These are phyloP conservation scores for Drosophila erecta DNA, from an alignment of 1,140 invertebrate genomes.

Conservation along the genomic window DNA sequence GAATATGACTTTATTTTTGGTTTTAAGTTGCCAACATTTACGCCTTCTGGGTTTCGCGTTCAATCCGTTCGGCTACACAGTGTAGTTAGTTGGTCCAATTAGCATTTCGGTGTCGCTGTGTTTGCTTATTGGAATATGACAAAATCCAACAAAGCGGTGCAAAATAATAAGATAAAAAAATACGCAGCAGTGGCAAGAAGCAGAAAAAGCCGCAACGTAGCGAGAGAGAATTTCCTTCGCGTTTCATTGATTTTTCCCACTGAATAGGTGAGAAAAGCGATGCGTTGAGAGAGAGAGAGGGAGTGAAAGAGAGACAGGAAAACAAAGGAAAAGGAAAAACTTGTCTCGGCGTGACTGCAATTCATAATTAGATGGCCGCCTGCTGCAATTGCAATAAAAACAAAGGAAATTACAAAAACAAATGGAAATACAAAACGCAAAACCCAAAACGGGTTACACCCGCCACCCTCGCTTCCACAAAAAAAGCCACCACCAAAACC, in stretches of 20 bases:
- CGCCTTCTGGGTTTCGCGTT: background rate
- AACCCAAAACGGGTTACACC: slow-evolving; percentile 22
- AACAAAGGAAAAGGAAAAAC: slow-evolving; percentile 47
- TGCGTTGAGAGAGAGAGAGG: background rate
- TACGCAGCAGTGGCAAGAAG: slow-evolving; percentile 64
- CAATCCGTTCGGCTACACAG: slow-evolving; percentile 17
- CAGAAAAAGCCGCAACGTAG: slow-evolving; percentile 75
- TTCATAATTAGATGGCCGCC: slow-evolving; percentile 52
- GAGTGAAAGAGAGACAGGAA: slow-evolving; percentile 6
- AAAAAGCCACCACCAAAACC: slow-evolving; percentile 39
- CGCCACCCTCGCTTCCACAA: background rate
- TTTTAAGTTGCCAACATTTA: slow-evolving; percentile 4
- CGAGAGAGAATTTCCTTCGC: slow-evolving; percentile 32
- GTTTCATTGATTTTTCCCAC: slow-evolving; percentile 48
- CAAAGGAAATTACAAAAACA: slow-evolving; percentile 7
- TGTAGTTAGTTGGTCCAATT: slow-evolving; percentile 62
- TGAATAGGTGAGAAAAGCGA: slow-evolving; percentile 9
- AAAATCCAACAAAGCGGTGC: slow-evolving; percentile 63
- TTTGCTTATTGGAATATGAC: slow-evolving; percentile 54
- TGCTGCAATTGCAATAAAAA: slow-evolving; percentile 37
- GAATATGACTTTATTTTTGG: slow-evolving; percentile 1
- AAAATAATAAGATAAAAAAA: slow-evolving; percentile 61
- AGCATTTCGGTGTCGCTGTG: slow-evolving; percentile 52
- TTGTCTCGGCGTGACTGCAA: slow-evolving; percentile 50
- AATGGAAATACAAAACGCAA: slow-evolving; percentile 13